These are phyloP conservation scores for Acridotheres tristis DNA, from an alignment of 2,797 vertebrate species.

Conservation along the genomic window DNA sequence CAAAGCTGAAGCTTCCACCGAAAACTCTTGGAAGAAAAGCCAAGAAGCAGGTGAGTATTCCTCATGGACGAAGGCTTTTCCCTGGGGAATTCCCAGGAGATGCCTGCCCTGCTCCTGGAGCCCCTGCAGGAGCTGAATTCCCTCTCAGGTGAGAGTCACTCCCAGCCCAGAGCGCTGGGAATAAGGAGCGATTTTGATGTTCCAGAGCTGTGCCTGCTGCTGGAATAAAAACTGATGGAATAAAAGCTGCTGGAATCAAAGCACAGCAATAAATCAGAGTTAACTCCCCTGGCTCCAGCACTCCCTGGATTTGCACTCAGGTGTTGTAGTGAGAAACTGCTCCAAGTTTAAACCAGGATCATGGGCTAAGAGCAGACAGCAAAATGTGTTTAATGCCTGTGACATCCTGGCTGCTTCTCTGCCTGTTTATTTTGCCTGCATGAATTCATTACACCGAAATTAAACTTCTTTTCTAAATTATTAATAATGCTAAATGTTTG, in stretches of 20 bases:
- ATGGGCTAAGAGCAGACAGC: neutral
- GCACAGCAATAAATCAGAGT: neutral
- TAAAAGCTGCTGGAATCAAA: neutral
- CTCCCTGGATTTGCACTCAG: neutral
- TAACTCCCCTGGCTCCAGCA: neutral
- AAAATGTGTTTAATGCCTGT: neutral
- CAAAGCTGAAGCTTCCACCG: neutral
- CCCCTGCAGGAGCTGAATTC: neutral
- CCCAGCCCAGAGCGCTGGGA: neutral
- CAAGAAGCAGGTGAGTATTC: neutral
- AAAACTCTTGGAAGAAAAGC: neutral
- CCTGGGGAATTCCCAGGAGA: neutral
- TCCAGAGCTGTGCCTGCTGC: neutral
- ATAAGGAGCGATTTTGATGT: neutral
- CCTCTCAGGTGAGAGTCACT: neutral
- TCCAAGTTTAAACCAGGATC: neutral
- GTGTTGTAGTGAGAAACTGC: neutral
- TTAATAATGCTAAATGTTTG: conserved; percentile 59
- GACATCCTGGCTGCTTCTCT: neutral
- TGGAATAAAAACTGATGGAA: neutral
- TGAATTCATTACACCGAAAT: neutral
- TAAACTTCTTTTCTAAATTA: conserved; percentile 43
- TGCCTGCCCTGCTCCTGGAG: neutral
- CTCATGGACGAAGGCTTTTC: accelerated
- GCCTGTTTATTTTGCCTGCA: neutral